Percentiles rank a stretch among this genome's conserved stretches.
These are phyloP conservation scores for Caradrina clavipalpis DNA, from an alignment of 2,888 invertebrate species.

Conservation along the genomic window DNA sequence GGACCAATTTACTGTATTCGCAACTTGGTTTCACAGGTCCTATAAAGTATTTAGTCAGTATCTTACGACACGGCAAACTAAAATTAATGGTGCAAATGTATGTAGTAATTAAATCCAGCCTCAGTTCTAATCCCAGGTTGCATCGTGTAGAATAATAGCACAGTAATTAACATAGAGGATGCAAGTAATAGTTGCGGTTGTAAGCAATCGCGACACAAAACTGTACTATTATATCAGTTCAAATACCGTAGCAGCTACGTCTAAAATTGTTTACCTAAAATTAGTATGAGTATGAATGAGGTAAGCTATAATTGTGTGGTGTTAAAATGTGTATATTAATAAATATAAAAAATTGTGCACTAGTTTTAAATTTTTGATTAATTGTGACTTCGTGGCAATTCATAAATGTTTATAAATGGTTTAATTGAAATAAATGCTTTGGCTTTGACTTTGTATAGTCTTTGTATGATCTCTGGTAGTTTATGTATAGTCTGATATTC, in stretches of 20 bases:
- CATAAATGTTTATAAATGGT: too few species aligned
- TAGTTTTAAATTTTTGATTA: too few species aligned
- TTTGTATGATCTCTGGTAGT: too few species aligned
- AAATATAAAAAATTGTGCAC: too few species aligned
- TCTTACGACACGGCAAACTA: background rate
- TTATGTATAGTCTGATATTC: too few species aligned
- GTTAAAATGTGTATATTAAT: too few species aligned
- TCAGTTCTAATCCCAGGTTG: constrained; percentile 23
- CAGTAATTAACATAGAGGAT: constrained; percentile 30
- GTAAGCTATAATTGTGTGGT: background rate
- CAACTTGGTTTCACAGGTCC: background rate
- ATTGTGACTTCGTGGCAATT: too few species aligned
- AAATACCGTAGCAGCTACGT: constrained; percentile 20
- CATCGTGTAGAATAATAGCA: constrained; percentile 27
- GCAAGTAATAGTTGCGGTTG: constrained; percentile 36
- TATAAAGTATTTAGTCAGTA: background rate
- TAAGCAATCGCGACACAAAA: constrained; percentile 43
- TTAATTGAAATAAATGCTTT: too few species aligned
- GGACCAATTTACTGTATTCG: background rate
- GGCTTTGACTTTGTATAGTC: too few species aligned
- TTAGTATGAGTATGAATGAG: constrained; percentile 14
- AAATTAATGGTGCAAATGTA: constrained; percentile 3
- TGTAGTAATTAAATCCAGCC: constrained; percentile 18
- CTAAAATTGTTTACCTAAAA: constrained; percentile 13
- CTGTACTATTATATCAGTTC: constrained; percentile 11